phyloP scores from a whole-genome alignment of 1,140 invertebrate species.

The Sycobia sp. region DNA sequence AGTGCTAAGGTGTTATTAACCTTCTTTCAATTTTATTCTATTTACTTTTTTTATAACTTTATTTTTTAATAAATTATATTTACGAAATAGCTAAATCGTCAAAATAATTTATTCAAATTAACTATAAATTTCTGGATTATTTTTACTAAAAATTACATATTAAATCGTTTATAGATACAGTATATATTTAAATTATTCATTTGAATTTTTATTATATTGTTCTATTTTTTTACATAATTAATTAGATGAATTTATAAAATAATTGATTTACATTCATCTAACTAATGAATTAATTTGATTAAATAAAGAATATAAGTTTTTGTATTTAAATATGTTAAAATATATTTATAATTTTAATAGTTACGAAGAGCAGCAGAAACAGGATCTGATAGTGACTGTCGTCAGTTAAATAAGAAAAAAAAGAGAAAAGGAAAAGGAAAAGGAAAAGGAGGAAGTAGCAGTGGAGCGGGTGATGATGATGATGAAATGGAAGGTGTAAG shows the following conservation, averaged over 20 bases:
- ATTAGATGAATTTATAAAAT: too few relatives aligned
- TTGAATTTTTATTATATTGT: constrained; percentile 1
- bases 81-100: too few relatives aligned
- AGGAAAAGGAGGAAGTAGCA: constrained; percentile 54
- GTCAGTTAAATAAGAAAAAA: constrained; percentile 60
- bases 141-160: not conserved
- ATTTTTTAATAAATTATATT: constrained; percentile 25
- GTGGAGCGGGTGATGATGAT: constrained; percentile 62
- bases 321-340: not conserved
- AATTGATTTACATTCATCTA: too few relatives aligned
- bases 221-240: too few relatives aligned
- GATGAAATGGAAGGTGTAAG: constrained; percentile 64
- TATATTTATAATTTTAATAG: constrained; percentile 39
- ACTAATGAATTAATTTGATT: too few relatives aligned
- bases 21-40: not conserved
- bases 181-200: constrained; percentile 1
- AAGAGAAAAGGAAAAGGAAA: constrained; percentile 64
- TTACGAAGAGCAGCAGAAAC: constrained; percentile 60
- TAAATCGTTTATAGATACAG: not conserved
- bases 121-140: too few relatives aligned
- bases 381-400: constrained; percentile 59
- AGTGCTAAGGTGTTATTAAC: constrained; percentile 50
- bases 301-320: too few relatives aligned
- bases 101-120: too few relatives aligned
- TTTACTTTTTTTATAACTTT: constrained; percentile 20